Conservation (phyloP, 2,113 vertebrate genomes). For the Bos taurus region DNA sequence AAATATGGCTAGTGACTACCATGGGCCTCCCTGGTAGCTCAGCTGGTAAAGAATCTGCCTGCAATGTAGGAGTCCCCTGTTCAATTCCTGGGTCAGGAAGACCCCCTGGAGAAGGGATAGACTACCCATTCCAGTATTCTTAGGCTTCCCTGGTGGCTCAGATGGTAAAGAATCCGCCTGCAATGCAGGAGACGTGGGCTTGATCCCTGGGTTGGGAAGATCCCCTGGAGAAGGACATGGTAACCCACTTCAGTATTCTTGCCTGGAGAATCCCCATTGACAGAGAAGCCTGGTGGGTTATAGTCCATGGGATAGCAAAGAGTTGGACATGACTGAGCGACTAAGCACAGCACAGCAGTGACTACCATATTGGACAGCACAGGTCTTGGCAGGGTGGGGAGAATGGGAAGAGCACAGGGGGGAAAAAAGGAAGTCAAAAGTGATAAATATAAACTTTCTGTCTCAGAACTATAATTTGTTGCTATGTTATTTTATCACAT, state of each 20-base stretch:
- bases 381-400: not conserved
- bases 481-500: not conserved
- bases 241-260: not conserved
- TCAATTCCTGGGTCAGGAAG: too few species aligned
- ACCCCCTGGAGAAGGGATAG: not conserved
- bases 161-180: not conserved
- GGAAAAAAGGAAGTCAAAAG: not conserved
- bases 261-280: not conserved
- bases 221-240: not conserved
- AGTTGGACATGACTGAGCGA: not conserved
- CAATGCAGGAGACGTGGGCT: not conserved
- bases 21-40: too few species aligned
- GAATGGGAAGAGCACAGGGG: not conserved
- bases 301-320: not conserved
- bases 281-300: not conserved
- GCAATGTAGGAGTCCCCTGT: too few species aligned
- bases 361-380: not conserved
- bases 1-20: not conserved
- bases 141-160: not conserved
- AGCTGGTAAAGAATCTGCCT: too few species aligned
- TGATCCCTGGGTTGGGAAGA: not conserved
- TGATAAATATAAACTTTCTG: not conserved
- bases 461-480: not conserved
- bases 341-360: not conserved
- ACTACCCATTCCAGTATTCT: not conserved